Evolutionary conservation across 1,140 invertebrate genomes (phyloP), one percentile per base, ranked within the genome.

Genomic region (Drosophila serrata): DNA sequence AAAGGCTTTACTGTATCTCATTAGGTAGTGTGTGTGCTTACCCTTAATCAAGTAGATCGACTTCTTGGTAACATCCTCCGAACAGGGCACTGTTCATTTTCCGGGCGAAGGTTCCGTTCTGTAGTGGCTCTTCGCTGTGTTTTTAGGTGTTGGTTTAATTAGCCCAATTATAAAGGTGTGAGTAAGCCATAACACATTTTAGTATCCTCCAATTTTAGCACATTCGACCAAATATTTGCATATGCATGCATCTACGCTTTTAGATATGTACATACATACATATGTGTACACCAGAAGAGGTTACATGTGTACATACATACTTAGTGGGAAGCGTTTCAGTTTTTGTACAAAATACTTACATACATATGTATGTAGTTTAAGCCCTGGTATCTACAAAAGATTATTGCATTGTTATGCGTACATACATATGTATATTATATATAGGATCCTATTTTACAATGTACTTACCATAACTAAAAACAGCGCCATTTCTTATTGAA

Each of bases 151-250:
- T 35, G 13, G 31, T 22, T 35, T 53, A 53, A 37, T 53, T 22
- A 53, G 15, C 49, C 31, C 49, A 53, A 53, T 53, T 37, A 53
- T 11, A 37, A 53, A 53, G 19, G 49, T 53, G 49, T 53, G 31
- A 22, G 31, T 35, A 22, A 53, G 19, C 31, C 49, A 22, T 15
- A 17, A 19, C 31, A 37, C 13, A 35, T 37, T 53, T 9, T 9
- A 53, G 31, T 35, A 37, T 53, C 31, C 31, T 53, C 5, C 7
- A 22, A 22, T 53, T 35, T 35, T 1, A 15, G 49, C 13, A 53
- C 22, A 53, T 35, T 33, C 19, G 7, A 9, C 7, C 49, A 53
- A 53, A 35, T 53, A 53, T 53, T 53, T 53, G 8, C 31, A 35
- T 51, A 33, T n/a, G 17, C 7, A 19, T 49, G 27, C 11, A 29